Evolutionary conservation across 2,888 invertebrate genomes (phyloP).

Genomic region (Apodemia zela): DNA sequence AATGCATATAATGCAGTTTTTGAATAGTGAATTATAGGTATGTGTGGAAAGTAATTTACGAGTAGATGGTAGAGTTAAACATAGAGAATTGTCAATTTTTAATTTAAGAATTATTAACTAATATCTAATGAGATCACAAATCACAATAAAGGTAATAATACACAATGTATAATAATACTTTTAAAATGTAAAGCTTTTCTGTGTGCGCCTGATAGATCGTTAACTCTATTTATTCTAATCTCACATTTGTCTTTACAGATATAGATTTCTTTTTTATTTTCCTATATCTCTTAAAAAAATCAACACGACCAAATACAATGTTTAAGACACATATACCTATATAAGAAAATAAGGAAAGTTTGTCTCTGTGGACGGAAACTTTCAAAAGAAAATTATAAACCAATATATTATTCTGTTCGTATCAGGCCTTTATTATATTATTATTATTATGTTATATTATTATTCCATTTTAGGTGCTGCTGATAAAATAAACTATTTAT

Average conservation of each 20-base stretch:
- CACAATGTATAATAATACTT: background rate
- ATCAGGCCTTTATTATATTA: too few species aligned
- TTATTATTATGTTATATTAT: too few species aligned
- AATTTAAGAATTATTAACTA: too few species aligned
- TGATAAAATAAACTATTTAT: too few species aligned
- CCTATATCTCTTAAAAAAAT: slow-evolving; percentile 6
- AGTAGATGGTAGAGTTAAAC: too few species aligned
- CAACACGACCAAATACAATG: background rate
- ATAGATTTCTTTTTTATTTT: background rate
- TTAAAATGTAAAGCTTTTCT: background rate
- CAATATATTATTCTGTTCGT: too few species aligned
- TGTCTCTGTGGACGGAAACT: background rate
- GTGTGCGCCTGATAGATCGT: background rate
- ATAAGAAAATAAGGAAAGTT: background rate
- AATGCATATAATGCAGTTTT: too few species aligned
- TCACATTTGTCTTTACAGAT: slow-evolving; percentile 5
- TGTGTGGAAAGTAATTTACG: too few species aligned
- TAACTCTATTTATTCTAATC: slow-evolving; percentile 2
- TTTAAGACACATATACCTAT: background rate
- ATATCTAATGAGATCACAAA: slow-evolving; percentile 1
- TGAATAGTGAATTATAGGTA: too few species aligned
- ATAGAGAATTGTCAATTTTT: too few species aligned
- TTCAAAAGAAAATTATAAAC: background rate
- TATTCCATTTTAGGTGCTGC: too few species aligned
- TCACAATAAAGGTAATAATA: background rate